These are phyloP conservation scores for Calameuta pallipes DNA, from an alignment of 2,888 invertebrate genomes.

Conservation along the genomic window DNA sequence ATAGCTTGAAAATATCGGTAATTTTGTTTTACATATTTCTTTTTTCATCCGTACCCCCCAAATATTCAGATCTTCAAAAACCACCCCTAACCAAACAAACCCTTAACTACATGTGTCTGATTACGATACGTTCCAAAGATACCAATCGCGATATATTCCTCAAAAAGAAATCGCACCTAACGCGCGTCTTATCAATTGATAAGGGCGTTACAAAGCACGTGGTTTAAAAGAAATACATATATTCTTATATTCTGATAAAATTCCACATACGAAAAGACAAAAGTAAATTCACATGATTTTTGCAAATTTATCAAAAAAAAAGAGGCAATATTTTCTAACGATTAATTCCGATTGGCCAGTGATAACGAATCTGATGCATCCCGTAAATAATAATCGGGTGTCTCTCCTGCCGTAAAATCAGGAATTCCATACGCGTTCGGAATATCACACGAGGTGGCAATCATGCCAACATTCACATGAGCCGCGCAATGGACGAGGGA, in stretches of 20 bases:
- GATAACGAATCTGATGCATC: not conserved
- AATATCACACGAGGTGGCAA: conserved; percentile 57
- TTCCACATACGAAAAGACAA: not conserved
- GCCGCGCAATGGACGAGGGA: conserved; percentile 3
- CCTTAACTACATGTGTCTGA: not conserved
- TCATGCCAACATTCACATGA: conserved; percentile 62
- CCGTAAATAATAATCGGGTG: not conserved
- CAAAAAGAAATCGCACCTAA: not conserved
- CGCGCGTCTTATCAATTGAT: too few species aligned
- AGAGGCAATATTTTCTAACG: not conserved
- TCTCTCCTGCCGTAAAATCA: conserved; percentile 42
- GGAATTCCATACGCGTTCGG: conserved; percentile 57
- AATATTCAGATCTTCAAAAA: not conserved
- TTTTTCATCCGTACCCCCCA: not conserved
- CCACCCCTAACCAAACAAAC: not conserved
- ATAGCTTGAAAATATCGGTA: not conserved
- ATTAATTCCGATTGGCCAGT: not conserved
- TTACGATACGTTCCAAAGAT: not conserved
- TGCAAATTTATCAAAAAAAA: not conserved
- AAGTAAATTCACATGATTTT: not conserved
- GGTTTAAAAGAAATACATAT: too few species aligned
- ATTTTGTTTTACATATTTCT: not conserved
- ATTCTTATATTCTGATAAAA: not conserved
- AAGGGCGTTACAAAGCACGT: too few species aligned
- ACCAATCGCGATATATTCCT: not conserved